phyloP scores from a whole-genome alignment of 2,113 vertebrate species.

The Orientallactaga bullata region DNA sequence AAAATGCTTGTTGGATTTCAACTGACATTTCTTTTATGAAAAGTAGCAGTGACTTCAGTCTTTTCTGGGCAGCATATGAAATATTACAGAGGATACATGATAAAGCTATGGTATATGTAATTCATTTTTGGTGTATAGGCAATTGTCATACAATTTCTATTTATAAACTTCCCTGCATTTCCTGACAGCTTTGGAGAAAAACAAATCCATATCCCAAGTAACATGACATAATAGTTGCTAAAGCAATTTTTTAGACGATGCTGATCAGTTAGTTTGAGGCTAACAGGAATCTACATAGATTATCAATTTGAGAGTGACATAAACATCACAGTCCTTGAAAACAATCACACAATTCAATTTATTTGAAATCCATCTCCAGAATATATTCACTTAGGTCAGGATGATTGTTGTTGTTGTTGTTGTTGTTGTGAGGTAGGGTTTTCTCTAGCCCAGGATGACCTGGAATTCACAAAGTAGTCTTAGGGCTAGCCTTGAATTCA shows the following conservation, averaged over 20 bases:
- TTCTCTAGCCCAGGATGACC: too few relatives aligned
- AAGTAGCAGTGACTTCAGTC: slow-evolving; percentile 14
- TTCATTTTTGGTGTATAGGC: background rate
- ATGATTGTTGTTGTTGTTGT: too few relatives aligned
- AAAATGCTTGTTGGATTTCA: background rate
- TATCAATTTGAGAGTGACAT: background rate
- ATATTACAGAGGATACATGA: background rate
- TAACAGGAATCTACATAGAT: background rate
- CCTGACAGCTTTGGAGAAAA: slow-evolving; percentile 1
- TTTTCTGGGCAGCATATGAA: background rate
- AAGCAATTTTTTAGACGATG: slow-evolving; percentile 51
- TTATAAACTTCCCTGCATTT: slow-evolving; percentile 15
- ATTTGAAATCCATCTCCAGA: background rate
- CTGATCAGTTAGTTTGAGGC: background rate
- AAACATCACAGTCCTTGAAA: slow-evolving; percentile 7
- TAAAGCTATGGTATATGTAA: background rate
- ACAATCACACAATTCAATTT: background rate
- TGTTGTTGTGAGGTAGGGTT: too few relatives aligned
- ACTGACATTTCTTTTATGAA: slow-evolving; percentile 21
- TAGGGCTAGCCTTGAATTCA: too few relatives aligned
- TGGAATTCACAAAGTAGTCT: too few relatives aligned
- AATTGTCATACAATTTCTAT: slow-evolving; percentile 17
- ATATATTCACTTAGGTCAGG: background rate
- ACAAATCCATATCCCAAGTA: background rate
- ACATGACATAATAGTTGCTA: slow-evolving; percentile 5